phyloP scores from a whole-genome alignment of 2,888 invertebrate genomes.

The Clivina fossor region DNA sequence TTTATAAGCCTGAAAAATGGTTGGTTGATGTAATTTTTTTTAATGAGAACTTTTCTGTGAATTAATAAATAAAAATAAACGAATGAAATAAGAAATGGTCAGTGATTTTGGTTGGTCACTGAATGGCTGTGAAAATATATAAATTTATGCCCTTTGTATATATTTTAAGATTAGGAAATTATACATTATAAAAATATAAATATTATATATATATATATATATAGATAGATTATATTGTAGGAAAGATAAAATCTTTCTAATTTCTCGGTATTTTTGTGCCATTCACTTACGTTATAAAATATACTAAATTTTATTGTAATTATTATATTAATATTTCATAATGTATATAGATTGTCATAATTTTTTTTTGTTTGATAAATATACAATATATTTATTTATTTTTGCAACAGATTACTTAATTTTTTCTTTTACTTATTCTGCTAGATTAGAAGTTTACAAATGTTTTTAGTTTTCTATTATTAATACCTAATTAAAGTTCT shows the following conservation, averaged over 20 bases:
- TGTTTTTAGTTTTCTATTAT: too few relatives aligned
- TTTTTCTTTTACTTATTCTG: not conserved
- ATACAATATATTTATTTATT: constrained; percentile 49
- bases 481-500: too few relatives aligned
- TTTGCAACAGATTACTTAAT: constrained; percentile 30
- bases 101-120: constrained; percentile 42
- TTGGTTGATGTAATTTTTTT: too few relatives aligned
- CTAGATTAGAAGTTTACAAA: too few relatives aligned
- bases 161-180: constrained; percentile 20
- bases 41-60: constrained; percentile 6
- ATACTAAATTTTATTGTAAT: constrained; percentile 44
- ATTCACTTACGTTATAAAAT: constrained; percentile 44
- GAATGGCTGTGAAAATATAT: constrained; percentile 49
- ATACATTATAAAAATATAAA: constrained; percentile 2
- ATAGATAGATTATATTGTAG: constrained; percentile 33
- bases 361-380: constrained; percentile 49
- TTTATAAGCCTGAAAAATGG: too few relatives aligned
- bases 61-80: not conserved
- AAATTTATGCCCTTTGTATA: constrained; percentile 28
- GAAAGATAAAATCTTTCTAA: constrained; percentile 43
- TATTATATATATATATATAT: not conserved
- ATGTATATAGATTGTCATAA: constrained; percentile 44
- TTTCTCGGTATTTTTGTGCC: constrained; percentile 48
- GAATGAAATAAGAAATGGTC: constrained; percentile 7
- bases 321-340: constrained; percentile 40